Evolutionary conservation across 2,113 vertebrate species (phyloP).

Genomic region (Ancistrus triradiatus): DNA sequence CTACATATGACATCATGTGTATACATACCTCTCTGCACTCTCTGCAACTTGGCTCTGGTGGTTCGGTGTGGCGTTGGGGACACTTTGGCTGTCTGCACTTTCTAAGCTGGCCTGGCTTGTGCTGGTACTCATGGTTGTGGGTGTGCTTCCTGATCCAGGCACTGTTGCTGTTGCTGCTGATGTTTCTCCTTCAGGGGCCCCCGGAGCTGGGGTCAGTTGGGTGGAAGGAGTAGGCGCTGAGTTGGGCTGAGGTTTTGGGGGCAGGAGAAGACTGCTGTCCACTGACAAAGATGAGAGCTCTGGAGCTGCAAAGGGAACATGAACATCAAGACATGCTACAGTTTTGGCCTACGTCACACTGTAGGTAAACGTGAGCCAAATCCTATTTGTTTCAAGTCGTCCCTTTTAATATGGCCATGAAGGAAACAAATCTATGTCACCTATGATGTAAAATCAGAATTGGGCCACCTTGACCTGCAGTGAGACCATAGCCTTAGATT

Average conservation of each 20-base stretch:
- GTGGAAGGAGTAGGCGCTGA: constrained; percentile 50
- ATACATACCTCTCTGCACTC: constrained; percentile 61
- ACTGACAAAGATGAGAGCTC: constrained; percentile 84
- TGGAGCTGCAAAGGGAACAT: constrained; percentile 70
- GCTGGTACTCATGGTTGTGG: constrained; percentile 56
- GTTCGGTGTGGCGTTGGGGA: constrained; percentile 64
- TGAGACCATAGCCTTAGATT: no score
- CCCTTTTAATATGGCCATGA: no score
- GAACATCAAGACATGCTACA: not conserved
- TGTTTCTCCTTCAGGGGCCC: constrained; percentile 63
- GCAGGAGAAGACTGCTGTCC: constrained; percentile 84
- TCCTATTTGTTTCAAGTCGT: no score
- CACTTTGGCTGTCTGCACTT: constrained; percentile 71
- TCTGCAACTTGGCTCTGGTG: constrained; percentile 58
- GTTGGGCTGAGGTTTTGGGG: constrained; percentile 77
- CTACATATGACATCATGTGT: no score
- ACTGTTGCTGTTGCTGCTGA: constrained; percentile 60
- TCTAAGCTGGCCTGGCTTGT: constrained; percentile 55
- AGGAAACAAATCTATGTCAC: no score
- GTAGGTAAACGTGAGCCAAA: no score
- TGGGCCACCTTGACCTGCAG: no score
- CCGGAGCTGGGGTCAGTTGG: constrained; percentile 47
- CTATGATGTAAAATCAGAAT: no score
- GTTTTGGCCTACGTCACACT: no score
- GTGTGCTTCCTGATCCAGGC: constrained; percentile 56